Percentiles rank a stretch among this genome's conserved stretches.
phyloP scores from a whole-genome alignment of 2,113 vertebrate species.

The Nannospalax galili region DNA sequence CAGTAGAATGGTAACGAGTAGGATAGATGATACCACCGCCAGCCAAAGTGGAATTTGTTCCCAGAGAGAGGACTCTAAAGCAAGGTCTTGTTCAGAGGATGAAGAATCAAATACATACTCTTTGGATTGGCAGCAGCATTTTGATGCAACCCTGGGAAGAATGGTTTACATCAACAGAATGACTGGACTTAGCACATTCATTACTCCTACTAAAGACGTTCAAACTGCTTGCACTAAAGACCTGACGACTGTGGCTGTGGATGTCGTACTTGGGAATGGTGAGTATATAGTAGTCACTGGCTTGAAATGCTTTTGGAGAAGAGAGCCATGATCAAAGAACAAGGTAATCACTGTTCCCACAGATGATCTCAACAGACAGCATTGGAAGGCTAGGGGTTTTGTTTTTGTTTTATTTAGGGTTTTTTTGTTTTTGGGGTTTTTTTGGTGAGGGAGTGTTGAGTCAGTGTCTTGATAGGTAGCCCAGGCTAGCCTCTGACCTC shows the following conservation, averaged over 20 bases:
- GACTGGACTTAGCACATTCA: conserved; percentile 94
- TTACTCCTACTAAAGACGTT: conserved; percentile 84
- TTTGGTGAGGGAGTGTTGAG: background rate
- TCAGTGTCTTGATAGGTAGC: background rate
- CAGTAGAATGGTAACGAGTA: background rate
- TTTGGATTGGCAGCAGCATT: conserved; percentile 91
- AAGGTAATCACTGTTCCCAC: background rate
- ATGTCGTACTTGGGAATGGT: conserved; percentile 92
- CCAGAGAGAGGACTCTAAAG: conserved; percentile 56
- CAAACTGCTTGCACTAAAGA: conserved; percentile 89
- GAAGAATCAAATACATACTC: conserved; percentile 8
- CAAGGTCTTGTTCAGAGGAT: background rate
- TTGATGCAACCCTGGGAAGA: conserved; percentile 89
- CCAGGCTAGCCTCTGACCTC: background rate
- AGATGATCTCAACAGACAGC: conserved; percentile 32
- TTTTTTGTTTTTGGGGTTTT: background rate
- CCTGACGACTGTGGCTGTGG: conserved; percentile 93
- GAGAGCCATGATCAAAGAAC: background rate
- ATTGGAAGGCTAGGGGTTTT: background rate
- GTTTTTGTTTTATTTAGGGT: background rate
- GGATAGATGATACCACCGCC: conserved; percentile 17
- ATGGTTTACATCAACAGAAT: conserved; percentile 92
- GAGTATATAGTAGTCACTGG: conserved; percentile 71
- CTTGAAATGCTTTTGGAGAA: conserved; percentile 2
- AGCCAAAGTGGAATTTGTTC: background rate